Percentiles rank a stretch among this genome's conserved stretches.
Evolutionary conservation across 1,140 invertebrate species (phyloP).

Genomic region (Tribolium castaneum): DNA sequence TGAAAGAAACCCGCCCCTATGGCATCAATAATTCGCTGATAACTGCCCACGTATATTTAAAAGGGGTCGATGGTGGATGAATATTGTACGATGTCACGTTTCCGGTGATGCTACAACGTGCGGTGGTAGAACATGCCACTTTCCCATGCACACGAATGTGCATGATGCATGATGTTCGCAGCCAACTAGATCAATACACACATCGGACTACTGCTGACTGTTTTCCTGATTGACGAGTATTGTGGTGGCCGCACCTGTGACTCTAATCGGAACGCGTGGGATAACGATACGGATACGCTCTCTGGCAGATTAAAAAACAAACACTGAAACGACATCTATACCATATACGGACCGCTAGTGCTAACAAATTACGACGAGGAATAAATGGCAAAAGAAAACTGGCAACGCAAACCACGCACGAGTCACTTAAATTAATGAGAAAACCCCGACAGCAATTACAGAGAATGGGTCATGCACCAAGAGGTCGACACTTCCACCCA

Average conservation of each 20-base stretch:
- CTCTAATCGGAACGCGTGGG: conserved; percentile 1
- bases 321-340: too few species aligned
- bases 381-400: too few species aligned
- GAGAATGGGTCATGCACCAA: not conserved
- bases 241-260: conserved; percentile 28
- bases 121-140: conserved; percentile 18
- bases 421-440: not conserved
- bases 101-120: conserved; percentile 34
- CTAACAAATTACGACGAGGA: too few species aligned
- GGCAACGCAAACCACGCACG: not conserved
- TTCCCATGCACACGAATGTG: conserved; percentile 33
- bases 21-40: conserved; percentile 10
- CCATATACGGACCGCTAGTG: too few species aligned
- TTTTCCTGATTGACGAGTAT: conserved; percentile 27
- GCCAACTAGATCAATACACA: conserved; percentile 35
- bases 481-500: not conserved
- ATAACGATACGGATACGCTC: conserved; percentile 24
- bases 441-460: not conserved
- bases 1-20: not conserved
- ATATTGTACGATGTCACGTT: conserved; percentile 34
- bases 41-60: conserved; percentile 24
- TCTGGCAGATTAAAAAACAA: conserved; percentile 22
- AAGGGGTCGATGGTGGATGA: conserved; percentile 23
- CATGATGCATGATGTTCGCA: conserved; percentile 33
- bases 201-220: conserved; percentile 32